A percentile compares a stretch with the other conserved stretches of the same genome.
Evolutionary conservation across 2,888 invertebrate species (phyloP).

Genomic region (Augiades crinisus): DNA sequence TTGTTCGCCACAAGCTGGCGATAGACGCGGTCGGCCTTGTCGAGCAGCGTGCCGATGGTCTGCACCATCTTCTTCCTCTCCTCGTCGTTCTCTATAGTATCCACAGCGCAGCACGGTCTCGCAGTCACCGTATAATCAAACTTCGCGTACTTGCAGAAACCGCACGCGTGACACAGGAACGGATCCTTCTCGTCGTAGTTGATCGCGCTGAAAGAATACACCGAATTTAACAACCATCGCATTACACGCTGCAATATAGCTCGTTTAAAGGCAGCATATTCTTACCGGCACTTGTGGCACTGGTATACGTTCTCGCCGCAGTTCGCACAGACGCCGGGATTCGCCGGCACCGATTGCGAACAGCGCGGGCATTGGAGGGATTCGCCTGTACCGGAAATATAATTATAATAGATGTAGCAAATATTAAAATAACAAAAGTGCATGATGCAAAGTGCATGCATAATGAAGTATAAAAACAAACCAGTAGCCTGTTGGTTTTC

Average conservation of each 20-base stretch:
- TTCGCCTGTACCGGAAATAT: slow-evolving; percentile 78
- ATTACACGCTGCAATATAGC: not conserved
- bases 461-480: slow-evolving; percentile 22
- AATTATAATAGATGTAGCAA: not conserved
- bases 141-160: slow-evolving; percentile 99
- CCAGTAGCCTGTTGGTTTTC: slow-evolving; percentile 96
- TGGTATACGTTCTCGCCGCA: slow-evolving; percentile 99
- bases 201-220: slow-evolving; percentile 86
- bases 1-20: slow-evolving; percentile 94
- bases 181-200: slow-evolving; percentile 99
- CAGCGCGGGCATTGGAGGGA: slow-evolving; percentile 98
- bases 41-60: slow-evolving; percentile 93
- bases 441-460: too few species aligned
- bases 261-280: slow-evolving; percentile 24
- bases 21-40: slow-evolving; percentile 97
- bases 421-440: not conserved
- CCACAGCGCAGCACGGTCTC: slow-evolving; percentile 96
- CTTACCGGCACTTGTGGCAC: slow-evolving; percentile 96
- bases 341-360: slow-evolving; percentile 97
- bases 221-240: not conserved
- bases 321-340: slow-evolving; percentile 98
- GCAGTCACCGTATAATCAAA: slow-evolving; percentile 97
- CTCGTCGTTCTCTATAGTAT: slow-evolving; percentile 98
- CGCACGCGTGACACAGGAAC: slow-evolving; percentile 98
- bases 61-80: slow-evolving; percentile 97